Conservation (phyloP, 1,140 invertebrate genomes). For the Bombyx mori region DNA sequence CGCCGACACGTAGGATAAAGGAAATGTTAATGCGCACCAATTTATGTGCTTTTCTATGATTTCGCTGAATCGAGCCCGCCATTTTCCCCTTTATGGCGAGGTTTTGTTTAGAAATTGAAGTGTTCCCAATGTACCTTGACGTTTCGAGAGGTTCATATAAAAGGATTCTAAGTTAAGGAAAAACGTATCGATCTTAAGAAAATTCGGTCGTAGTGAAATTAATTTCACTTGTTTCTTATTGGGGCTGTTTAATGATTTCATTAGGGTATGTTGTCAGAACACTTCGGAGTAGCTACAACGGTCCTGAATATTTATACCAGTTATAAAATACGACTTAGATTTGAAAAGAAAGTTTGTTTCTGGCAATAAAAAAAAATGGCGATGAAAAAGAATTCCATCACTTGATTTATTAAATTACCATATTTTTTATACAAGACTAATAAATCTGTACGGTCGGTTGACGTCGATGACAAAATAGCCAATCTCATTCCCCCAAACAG, state of each 20-base stretch:
- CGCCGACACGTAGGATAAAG: constrained; percentile 68
- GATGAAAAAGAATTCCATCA: too few species aligned
- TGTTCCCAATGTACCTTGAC: constrained; percentile 27
- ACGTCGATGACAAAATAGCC: constrained; percentile 36
- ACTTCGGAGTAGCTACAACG: too few species aligned
- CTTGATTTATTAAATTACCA: too few species aligned
- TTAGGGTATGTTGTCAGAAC: neutral
- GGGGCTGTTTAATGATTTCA: constrained; percentile 4
- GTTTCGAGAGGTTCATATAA: neutral
- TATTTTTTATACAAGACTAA: neutral
- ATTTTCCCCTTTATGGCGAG: constrained; percentile 56
- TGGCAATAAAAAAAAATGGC: too few species aligned
- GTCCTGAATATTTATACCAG: too few species aligned
- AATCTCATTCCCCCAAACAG: constrained; percentile 38
- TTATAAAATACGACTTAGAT: too few species aligned
- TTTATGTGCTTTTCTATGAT: constrained; percentile 71
- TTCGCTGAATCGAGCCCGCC: constrained; percentile 59
- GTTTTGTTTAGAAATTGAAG: constrained; percentile 55
- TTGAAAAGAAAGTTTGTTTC: too few species aligned
- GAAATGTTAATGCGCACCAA: constrained; percentile 68
- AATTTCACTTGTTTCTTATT: neutral
- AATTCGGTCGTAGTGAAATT: too few species aligned
- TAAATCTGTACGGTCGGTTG: constrained; percentile 29
- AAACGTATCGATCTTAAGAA: too few species aligned
- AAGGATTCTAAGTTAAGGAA: too few species aligned